phyloP scores from a whole-genome alignment of 2,113 vertebrate species.

The Actenoides lindsayi region DNA sequence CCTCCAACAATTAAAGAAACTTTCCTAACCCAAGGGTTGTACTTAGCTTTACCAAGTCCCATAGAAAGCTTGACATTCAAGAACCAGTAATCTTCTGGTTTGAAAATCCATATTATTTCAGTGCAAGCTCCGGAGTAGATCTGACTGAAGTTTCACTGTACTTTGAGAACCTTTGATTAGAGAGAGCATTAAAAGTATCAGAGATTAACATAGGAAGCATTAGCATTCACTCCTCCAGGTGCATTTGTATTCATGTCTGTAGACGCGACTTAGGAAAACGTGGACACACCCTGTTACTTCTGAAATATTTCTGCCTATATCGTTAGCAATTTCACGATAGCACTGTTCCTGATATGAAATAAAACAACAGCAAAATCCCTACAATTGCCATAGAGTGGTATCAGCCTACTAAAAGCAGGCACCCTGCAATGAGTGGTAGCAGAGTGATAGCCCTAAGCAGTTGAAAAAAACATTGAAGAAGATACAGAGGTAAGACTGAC shows the following conservation, averaged over 20 bases:
- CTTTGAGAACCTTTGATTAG: not conserved
- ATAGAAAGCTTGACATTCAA: not conserved
- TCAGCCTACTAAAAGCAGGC: not conserved
- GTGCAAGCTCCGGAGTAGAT: not conserved
- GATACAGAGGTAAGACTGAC: not conserved
- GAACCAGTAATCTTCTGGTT: not conserved
- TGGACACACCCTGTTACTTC: not conserved
- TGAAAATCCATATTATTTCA: not conserved
- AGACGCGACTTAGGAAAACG: not conserved
- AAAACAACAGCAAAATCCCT: not conserved
- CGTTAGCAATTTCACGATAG: fast-evolving
- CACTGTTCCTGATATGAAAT: not conserved
- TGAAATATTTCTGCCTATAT: not conserved
- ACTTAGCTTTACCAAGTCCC: not conserved
- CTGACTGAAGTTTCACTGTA: not conserved
- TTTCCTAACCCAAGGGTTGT: not conserved
- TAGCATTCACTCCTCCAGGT: not conserved
- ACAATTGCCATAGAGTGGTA: not conserved
- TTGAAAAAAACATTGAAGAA: not conserved
- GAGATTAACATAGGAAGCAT: not conserved
- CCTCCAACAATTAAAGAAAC: not conserved
- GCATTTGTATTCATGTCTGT: not conserved
- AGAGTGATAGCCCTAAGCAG: not conserved
- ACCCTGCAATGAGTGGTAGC: not conserved
- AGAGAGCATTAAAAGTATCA: not conserved